Evolutionary conservation across 2,888 invertebrate species (phyloP).

Genomic region (Eutolmus rufibarbis): DNA sequence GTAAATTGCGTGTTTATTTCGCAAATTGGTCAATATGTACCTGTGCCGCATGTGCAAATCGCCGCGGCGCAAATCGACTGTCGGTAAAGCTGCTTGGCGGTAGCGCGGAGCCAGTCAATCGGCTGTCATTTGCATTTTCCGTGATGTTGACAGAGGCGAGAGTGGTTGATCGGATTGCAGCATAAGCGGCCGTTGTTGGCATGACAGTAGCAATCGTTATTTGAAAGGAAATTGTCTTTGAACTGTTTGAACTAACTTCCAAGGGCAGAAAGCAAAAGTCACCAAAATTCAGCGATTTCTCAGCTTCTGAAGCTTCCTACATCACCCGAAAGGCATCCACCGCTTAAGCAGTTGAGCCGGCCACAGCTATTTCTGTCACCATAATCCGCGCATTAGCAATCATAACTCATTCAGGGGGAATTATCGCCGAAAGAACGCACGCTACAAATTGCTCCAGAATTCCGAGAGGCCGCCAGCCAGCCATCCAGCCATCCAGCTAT

Average conservation of each 20-base stretch:
- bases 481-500: neutral
- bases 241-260: neutral
- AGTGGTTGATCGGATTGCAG: neutral
- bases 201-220: neutral
- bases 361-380: slow-evolving; percentile 28
- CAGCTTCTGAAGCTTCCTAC: neutral
- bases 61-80: neutral
- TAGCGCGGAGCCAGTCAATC: neutral
- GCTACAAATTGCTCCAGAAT: slow-evolving; percentile 35
- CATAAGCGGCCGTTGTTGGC: neutral
- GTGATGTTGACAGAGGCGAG: neutral
- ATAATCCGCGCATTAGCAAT: slow-evolving; percentile 15
- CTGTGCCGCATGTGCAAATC: neutral
- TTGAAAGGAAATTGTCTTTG: neutral
- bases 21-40: slow-evolving; percentile 22
- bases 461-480: neutral
- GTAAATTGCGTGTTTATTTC: slow-evolving; percentile 36
- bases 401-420: slow-evolving; percentile 37
- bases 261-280: neutral
- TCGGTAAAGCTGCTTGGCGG: neutral
- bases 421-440: slow-evolving; percentile 13
- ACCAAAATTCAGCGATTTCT: neutral
- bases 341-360: neutral
- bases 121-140: neutral
- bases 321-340: neutral